phyloP scores from a whole-genome alignment of 2,797 vertebrate species.

The Malurus leucopterus region DNA sequence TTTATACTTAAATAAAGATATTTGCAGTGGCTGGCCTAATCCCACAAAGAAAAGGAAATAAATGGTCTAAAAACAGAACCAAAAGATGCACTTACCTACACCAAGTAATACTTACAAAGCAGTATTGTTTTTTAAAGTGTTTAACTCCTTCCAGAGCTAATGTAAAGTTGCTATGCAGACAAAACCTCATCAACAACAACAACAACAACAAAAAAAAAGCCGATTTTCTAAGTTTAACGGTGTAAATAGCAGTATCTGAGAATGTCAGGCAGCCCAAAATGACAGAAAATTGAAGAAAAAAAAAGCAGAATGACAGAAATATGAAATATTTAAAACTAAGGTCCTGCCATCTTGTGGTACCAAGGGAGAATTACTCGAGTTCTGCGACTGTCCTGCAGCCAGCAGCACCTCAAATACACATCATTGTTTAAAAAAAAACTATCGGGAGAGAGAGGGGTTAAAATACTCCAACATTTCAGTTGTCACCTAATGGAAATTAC shows the following conservation, averaged over 20 bases:
- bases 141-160: neutral
- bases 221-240: neutral
- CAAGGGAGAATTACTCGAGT: neutral
- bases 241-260: neutral
- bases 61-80: neutral
- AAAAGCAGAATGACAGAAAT: no score
- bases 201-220: no score
- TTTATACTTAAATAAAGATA: neutral
- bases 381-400: no score
- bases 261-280: neutral
- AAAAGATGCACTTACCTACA: neutral
- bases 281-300: accelerated
- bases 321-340: neutral
- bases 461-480: neutral
- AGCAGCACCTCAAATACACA: neutral
- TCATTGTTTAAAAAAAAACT: accelerated
- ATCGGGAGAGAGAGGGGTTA: neutral
- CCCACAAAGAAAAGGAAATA: neutral
- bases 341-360: slow-evolving; percentile 51
- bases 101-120: neutral
- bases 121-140: neutral
- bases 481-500: neutral
- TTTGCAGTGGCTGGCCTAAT: neutral
- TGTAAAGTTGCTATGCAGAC: neutral
- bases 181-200: no score